Base-by-base conservation (phyloP, 1,140 invertebrate species). In the Lordiphosa stackelbergi region DNA sequence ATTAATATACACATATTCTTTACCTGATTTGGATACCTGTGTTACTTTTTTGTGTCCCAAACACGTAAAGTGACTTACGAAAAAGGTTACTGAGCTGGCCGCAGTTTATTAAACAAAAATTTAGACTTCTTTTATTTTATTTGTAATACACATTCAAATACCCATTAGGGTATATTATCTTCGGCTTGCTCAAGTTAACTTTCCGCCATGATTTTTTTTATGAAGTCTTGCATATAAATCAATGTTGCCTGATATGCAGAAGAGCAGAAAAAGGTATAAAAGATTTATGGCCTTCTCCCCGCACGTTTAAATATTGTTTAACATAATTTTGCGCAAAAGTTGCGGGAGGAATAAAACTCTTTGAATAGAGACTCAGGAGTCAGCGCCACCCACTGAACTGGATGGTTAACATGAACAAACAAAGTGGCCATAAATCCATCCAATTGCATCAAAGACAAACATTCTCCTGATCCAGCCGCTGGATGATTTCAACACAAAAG, bases 171-270 rank as follows among this genome's bases (percentile, higher is more conserved):
- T 31, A 31, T 8, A 31, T 8, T 31, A 2, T 6, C 7, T 31
- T 31, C 28, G 28, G 28, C 28, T 31, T 6, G 28, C 28, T 7
- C 2, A 31, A 1, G 6, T 8, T 8, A 8, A 31, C 64, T 55
- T 79, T 69, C 78, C 54, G 47, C 37, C 40, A 7, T 54, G 46
- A 54, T 66, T 75, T 55, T 65, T 74, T 79, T 85, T 79, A 77
- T 85, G 54, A 75, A 77, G 65, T 85, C 69, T 53, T 81, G 72
- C 81, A 85, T 85, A 85, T 85, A 85, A 85, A 85, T 85, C 81
- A 79, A 64, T 75, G 81, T 75, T 62, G 53, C 53, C 62, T 59
- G 81, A 85, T 85, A 85, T 85, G 81, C 75, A 85, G 69, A 83
- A 52, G 43, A 85, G 51, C 73, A 70, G 52, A 63, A 56, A 83